phyloP scores from a whole-genome alignment of 2,888 invertebrate genomes.

The Glyphotaelius pellucidus region DNA sequence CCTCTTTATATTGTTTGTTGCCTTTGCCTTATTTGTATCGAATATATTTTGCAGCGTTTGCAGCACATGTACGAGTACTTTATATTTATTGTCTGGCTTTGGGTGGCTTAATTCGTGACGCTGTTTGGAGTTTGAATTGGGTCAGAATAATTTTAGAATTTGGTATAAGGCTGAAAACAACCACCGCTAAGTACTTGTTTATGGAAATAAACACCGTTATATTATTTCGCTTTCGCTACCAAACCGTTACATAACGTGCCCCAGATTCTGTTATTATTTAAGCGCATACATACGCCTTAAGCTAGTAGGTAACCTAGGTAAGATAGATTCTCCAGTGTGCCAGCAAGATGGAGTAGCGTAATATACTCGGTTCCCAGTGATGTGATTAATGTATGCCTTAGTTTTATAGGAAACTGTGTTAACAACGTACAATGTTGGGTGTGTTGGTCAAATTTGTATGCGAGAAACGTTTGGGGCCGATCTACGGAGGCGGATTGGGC shows the following conservation, averaged over 20 bases:
- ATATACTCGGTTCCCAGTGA: neutral
- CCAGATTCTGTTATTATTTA: neutral
- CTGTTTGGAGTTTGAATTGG: neutral
- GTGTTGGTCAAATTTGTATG: constrained; percentile 13
- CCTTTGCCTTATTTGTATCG: neutral
- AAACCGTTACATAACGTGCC: neutral
- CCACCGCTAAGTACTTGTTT: neutral
- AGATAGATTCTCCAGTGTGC: neutral
- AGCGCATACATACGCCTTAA: neutral
- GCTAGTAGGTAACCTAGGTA: neutral
- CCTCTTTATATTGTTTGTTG: neutral
- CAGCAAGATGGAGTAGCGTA: neutral
- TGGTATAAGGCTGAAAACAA: neutral
- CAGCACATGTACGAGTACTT: neutral
- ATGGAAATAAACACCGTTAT: neutral
- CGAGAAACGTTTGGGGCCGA: neutral
- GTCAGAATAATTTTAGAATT: neutral
- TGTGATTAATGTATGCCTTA: neutral
- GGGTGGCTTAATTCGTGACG: neutral
- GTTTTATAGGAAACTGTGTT: constrained; percentile 32
- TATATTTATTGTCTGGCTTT: neutral
- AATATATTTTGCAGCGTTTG: neutral
- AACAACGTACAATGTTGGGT: neutral
- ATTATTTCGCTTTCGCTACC: neutral
- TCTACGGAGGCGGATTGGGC: constrained; percentile 9